These are phyloP conservation scores for Sciurus niger DNA, from an alignment of 2,113 vertebrate genomes.

Conservation along the genomic window DNA sequence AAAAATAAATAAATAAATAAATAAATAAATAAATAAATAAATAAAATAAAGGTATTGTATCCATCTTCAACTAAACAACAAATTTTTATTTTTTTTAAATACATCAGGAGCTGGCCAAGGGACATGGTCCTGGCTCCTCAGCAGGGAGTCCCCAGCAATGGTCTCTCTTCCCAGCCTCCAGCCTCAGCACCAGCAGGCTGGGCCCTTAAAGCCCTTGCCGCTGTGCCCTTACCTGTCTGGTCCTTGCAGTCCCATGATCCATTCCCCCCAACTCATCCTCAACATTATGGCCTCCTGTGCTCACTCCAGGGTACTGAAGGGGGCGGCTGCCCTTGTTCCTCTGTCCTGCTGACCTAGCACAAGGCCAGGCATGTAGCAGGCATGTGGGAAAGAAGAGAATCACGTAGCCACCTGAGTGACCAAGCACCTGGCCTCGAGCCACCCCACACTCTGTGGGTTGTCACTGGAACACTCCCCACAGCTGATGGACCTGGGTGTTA, in stretches of 20 bases:
- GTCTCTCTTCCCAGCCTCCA: background rate
- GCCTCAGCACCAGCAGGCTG: background rate
- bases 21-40: too few relatives aligned
- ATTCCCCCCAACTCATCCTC: background rate
- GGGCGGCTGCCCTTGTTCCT: background rate
- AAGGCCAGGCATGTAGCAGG: too few relatives aligned
- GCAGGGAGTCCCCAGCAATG: background rate
- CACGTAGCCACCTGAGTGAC: fast-evolving
- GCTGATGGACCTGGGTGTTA: background rate
- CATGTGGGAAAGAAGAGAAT: background rate
- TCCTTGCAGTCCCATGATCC: background rate
- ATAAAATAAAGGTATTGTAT: too few relatives aligned
- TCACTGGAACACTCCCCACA: background rate
- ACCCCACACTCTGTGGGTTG: fast-evolving
- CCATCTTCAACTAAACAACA: too few relatives aligned
- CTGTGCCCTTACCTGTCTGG: background rate
- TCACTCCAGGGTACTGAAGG: background rate
- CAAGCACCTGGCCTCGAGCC: background rate
- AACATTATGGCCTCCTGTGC: background rate
- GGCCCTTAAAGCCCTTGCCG: background rate
- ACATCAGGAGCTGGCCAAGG: fast-evolving
- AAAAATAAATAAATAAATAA: too few relatives aligned
- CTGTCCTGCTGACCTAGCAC: background rate
- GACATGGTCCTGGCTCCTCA: background rate
- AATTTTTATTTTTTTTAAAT: too few relatives aligned